phyloP scores from a whole-genome alignment of 2,888 invertebrate species.

The Volucella bombylans region DNA sequence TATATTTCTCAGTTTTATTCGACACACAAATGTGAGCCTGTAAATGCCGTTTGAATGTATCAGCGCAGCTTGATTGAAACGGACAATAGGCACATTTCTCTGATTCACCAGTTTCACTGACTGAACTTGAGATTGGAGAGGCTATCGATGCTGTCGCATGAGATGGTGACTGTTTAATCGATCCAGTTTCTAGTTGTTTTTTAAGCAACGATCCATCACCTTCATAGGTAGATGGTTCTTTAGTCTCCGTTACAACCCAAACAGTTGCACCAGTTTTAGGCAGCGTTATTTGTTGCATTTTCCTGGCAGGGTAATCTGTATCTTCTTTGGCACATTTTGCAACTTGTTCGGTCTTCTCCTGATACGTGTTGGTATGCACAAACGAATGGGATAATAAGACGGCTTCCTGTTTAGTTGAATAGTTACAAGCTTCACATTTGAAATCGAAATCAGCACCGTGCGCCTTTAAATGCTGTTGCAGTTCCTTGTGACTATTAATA shows the following conservation, averaged over 20 bases:
- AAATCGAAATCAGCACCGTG: slow-evolving; percentile 80
- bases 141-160: slow-evolving; percentile 46
- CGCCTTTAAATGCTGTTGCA: slow-evolving; percentile 86
- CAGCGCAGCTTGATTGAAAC: slow-evolving; percentile 88
- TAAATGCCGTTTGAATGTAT: slow-evolving; percentile 89
- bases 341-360: slow-evolving; percentile 88
- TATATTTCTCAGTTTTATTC: slow-evolving; percentile 84
- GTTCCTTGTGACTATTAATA: slow-evolving; percentile 88
- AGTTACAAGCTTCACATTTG: slow-evolving; percentile 90
- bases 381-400: slow-evolving; percentile 87
- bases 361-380: slow-evolving; percentile 91
- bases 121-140: slow-evolving; percentile 46
- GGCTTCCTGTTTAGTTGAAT: slow-evolving; percentile 88
- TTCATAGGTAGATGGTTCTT: slow-evolving; percentile 76
- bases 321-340: slow-evolving; percentile 87
- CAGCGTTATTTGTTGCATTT: slow-evolving; percentile 82
- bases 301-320: slow-evolving; percentile 86
- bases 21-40: slow-evolving; percentile 87
- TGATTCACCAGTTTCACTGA: slow-evolving; percentile 65
- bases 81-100: slow-evolving; percentile 89
- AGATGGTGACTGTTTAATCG: slow-evolving; percentile 39
- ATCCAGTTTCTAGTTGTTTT: slow-evolving; percentile 80
- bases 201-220: slow-evolving; percentile 79
- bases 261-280: slow-evolving; percentile 78
- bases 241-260: slow-evolving; percentile 81